Base-by-base conservation (phyloP, 1,140 invertebrate species). In the Odontomachus brunneus region DNA sequence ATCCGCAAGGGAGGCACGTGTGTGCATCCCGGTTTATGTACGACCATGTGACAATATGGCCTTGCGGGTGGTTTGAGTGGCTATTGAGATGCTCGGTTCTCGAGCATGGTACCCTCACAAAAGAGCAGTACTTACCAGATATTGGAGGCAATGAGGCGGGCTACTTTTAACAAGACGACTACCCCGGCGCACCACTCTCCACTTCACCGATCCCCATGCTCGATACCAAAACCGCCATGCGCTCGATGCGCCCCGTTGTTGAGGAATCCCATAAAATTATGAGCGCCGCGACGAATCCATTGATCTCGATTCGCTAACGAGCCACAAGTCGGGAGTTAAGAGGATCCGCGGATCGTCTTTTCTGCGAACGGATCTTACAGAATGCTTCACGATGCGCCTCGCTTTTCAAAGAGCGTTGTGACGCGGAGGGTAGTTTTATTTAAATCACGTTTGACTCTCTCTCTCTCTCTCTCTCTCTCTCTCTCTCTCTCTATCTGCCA, bases 111-210 rank as follows among this genome's bases (percentile, higher is more conserved):
- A 84, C 86, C 89, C 86, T 89, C 89, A 86, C 86, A 88, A 85
- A 82, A 87, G 88, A 91, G 88, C 86, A 88, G 90, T 86, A 82
- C 84, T 84, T 88, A 88, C 87, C 86, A 90, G 91, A 93, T 93
- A 92, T 92, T 88, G 92, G 90, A 91, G 89, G 87, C 90, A 91
- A 91, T 91, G 90, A 92, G 90, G 90, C 91, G 85, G 90, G 90
- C 86, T 88, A 91, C 86, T 91, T 89, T 90, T 91, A 89, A 92
- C 91, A 91, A 92, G 90, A 91, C 90, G 89, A 91, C 89, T 87
- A 76, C 81, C 82, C 88, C 88, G 63, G 51, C 33, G 11, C 74
- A 14, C 67, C 72, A 44, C 82, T 69, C 84, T 86, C 83, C 87
- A 87, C 85, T 84, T 90, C 83, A 86, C 86, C 85, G 89, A 90